Evolutionary conservation across 2,797 vertebrate genomes (phyloP).

Genomic region (Setipinna tenuifilis): DNA sequence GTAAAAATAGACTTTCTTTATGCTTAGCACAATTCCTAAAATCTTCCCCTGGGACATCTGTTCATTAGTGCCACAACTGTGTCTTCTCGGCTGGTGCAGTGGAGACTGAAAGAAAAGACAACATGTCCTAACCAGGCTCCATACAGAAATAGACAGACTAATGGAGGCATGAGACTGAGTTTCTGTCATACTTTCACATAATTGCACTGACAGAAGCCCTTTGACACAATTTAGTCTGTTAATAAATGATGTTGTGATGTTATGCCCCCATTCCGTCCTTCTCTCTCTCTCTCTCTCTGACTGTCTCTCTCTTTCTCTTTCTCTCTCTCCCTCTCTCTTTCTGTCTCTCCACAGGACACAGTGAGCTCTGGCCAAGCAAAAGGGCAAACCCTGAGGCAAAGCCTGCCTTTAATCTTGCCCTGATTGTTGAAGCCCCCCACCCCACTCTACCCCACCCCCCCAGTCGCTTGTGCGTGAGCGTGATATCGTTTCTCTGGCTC

Average conservation of each 20-base stretch:
- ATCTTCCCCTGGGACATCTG: constrained; percentile 54
- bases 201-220: constrained; percentile 50
- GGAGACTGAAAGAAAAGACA: constrained; percentile 4
- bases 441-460: too few species aligned
- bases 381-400: constrained; percentile 66
- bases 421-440: constrained; percentile 81
- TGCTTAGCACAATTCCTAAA: constrained; percentile 26
- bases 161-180: constrained; percentile 22
- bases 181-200: constrained; percentile 29
- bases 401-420: constrained; percentile 86
- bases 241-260: constrained; percentile 59
- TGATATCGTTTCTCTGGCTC: constrained; percentile 82
- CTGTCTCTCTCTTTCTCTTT: constrained; percentile 50
- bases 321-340: constrained; percentile 23
- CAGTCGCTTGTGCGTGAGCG: constrained; percentile 78
- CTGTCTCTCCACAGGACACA: constrained; percentile 58
- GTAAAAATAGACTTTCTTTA: constrained; percentile 24
- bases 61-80: constrained; percentile 30
- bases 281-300: constrained; percentile 43
- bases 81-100: constrained; percentile 22
- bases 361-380: constrained; percentile 64
- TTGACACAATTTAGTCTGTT: constrained; percentile 61
- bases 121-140: constrained; percentile 7
- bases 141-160: constrained; percentile 28
- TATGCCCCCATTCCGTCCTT: constrained; percentile 29